Conservation (phyloP, 2,113 vertebrate species). For the Rhombomys opimus region DNA sequence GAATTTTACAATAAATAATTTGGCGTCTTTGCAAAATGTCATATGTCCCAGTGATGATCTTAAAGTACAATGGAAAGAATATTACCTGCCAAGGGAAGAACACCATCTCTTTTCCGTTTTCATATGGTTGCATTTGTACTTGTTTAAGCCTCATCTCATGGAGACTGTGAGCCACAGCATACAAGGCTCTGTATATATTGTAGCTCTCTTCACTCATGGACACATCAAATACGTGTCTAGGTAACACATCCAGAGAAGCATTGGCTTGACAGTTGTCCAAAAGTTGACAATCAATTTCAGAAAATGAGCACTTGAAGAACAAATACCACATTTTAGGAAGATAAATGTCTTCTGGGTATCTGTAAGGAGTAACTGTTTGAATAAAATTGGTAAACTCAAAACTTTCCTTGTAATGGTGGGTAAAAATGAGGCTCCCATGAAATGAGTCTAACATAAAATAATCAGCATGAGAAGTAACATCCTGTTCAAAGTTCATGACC, state of each 20-base stretch:
- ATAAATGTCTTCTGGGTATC: background rate
- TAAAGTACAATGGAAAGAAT: background rate
- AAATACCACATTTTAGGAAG: background rate
- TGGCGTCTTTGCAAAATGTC: fast-evolving
- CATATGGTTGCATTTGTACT: background rate
- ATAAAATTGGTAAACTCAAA: too few relatives aligned
- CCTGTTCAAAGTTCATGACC: background rate
- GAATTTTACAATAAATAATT: too few relatives aligned
- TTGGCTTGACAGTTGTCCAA: background rate
- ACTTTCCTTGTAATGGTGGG: background rate
- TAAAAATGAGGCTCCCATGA: background rate
- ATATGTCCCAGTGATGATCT: background rate
- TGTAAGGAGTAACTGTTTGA: background rate
- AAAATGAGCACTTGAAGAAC: background rate
- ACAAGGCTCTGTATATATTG: background rate
- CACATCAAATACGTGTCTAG: background rate
- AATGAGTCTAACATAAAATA: background rate
- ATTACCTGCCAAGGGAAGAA: background rate
- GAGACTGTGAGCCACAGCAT: background rate
- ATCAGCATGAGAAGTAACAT: background rate
- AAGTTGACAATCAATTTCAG: background rate
- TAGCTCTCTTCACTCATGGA: background rate
- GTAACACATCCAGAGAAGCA: background rate
- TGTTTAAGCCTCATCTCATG: background rate
- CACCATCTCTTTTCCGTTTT: background rate